Conservation (phyloP, 35 echinoderm and acorn worm species). For the Chiridota heheva region DNA sequence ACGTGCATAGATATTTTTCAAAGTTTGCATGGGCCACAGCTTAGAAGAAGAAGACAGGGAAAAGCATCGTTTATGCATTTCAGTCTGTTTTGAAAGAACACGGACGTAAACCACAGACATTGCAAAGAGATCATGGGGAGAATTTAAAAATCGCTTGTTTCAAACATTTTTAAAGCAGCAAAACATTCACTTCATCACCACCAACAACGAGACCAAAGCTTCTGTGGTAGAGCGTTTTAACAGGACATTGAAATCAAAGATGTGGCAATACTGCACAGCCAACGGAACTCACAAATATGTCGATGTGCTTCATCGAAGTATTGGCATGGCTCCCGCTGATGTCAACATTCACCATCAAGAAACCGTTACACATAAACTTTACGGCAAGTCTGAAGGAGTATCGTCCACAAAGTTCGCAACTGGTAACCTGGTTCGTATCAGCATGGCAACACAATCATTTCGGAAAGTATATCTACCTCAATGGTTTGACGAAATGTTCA, state of each 20-base stretch:
- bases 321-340: conserved; percentile 32
- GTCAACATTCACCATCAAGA: conserved; percentile 30
- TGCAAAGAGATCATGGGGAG: too few species aligned
- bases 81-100: too few species aligned
- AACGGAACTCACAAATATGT: conserved; percentile 23
- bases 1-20: conserved; percentile 73
- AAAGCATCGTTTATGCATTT: neutral
- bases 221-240: conserved; percentile 29
- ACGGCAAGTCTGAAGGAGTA: neutral
- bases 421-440: conserved; percentile 55
- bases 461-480: conserved; percentile 59
- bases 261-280: conserved; percentile 42
- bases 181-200: conserved; percentile 34
- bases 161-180: neutral
- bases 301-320: conserved; percentile 32
- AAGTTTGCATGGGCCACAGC: conserved; percentile 58
- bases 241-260: conserved; percentile 9
- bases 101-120: too few species aligned
- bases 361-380: conserved; percentile 18
- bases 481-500: conserved; percentile 22
- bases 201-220: conserved; percentile 19
- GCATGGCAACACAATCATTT: conserved; percentile 50
- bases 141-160: neutral
- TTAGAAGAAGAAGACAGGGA: neutral
- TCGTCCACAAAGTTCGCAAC: neutral